Evolutionary conservation across 2,888 invertebrate genomes (phyloP).

Genomic region (Chironomus riparius): DNA sequence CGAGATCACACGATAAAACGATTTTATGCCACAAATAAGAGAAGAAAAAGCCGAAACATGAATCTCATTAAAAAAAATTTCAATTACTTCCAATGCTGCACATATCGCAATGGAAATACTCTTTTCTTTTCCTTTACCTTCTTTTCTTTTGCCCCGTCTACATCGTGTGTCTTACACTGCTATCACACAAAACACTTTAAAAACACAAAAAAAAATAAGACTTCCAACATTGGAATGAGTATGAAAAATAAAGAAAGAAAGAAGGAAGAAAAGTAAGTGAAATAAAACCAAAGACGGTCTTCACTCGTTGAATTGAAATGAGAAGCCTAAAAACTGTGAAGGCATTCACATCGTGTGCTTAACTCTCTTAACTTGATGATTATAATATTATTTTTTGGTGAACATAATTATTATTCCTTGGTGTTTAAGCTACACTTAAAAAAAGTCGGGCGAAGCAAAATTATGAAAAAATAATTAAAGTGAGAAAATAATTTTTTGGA

Average conservation of each 20-base stretch:
- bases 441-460: background rate
- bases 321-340: constrained; percentile 23
- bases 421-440: too few species aligned
- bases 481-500: background rate
- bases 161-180: background rate
- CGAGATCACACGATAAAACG: background rate
- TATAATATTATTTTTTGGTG: background rate
- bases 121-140: background rate
- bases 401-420: background rate
- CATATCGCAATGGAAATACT: constrained; percentile 5
- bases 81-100: constrained; percentile 26
- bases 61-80: constrained; percentile 7
- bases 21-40: background rate
- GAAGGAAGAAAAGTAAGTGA: constrained; percentile 10
- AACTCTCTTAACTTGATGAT: background rate
- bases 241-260: constrained; percentile 33
- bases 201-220: constrained; percentile 4
- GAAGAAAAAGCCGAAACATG: background rate
- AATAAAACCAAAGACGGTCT: constrained; percentile 10
- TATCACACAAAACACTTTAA: constrained; percentile 28
- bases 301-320: constrained; percentile 9
- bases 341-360: constrained; percentile 16
- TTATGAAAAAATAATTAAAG: background rate
- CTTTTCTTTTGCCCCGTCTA: background rate
- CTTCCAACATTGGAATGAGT: constrained; percentile 34